Evolutionary conservation across 53 echinoderm and acorn worm genomes (phyloP).

Genomic region (Mesocentrotus franciscanus): DNA sequence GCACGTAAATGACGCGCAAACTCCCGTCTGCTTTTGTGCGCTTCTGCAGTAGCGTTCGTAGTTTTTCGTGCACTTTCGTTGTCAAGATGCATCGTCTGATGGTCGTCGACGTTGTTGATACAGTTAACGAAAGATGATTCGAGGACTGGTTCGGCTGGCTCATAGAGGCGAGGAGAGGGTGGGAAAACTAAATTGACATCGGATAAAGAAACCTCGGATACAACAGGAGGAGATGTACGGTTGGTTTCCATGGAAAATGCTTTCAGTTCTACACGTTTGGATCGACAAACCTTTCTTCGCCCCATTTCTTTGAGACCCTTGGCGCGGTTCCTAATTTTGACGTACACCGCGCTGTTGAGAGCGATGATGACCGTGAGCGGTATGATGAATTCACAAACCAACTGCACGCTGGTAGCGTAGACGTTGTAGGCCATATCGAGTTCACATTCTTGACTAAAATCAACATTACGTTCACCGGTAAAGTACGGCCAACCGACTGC

Average conservation of each 20-base stretch:
- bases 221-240: not conserved
- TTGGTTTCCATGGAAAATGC: not conserved
- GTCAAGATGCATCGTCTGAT: not conserved
- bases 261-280: not conserved
- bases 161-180: not conserved
- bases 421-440: slow-evolving; percentile 62
- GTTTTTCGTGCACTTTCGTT: not conserved
- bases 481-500: slow-evolving; percentile 66
- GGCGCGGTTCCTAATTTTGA: slow-evolving; percentile 68
- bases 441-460: slow-evolving; percentile 69
- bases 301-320: not conserved
- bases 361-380: slow-evolving; percentile 71
- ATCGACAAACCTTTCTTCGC: too few relatives aligned
- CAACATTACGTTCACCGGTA: slow-evolving; percentile 60
- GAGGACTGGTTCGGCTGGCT: not conserved
- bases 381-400: slow-evolving; percentile 71
- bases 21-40: not conserved
- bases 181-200: slow-evolving; percentile 1
- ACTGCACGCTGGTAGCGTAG: slow-evolving; percentile 38
- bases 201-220: slow-evolving; percentile 31
- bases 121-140: slow-evolving; percentile 7
- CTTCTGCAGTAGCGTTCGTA: not conserved
- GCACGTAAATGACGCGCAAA: slow-evolving; percentile 60
- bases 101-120: not conserved
- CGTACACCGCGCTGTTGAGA: slow-evolving; percentile 72